phyloP scores from a whole-genome alignment of 2,113 vertebrate species.

The Lasiurus borealis region DNA sequence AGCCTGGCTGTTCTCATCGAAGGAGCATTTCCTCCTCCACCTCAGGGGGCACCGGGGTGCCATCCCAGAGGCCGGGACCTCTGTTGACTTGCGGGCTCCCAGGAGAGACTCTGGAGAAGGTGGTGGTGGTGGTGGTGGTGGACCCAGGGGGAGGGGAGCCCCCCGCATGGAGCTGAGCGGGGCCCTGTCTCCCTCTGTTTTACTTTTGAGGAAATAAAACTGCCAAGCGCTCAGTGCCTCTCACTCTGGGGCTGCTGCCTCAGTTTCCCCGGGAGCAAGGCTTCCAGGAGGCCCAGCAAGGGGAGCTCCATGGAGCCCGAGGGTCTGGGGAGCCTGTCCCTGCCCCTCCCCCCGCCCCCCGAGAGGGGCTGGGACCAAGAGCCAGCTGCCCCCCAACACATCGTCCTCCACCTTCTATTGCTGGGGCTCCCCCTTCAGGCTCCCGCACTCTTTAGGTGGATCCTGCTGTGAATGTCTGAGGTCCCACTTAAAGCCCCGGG shows the following conservation, averaged over 20 bases:
- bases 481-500: not conserved
- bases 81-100: not conserved
- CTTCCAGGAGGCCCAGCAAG: not conserved
- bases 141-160: not conserved
- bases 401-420: accelerated
- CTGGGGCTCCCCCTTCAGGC: not conserved
- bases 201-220: conserved; percentile 67
- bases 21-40: not conserved
- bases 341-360: not conserved
- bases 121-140: not conserved
- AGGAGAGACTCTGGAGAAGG: not conserved
- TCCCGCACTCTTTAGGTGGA: not conserved
- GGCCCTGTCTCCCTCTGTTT: not conserved
- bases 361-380: not conserved
- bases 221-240: not conserved
- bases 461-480: not conserved
- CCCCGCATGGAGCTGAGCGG: not conserved
- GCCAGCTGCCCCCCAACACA: not conserved
- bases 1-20: not conserved
- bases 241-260: not conserved
- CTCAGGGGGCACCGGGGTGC: not conserved
- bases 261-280: not conserved
- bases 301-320: not conserved
- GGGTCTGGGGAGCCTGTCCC: not conserved
- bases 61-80: conserved; percentile 20